phyloP scores from a whole-genome alignment of 1,140 invertebrate species.

The Ceratoteleas bidentatus region DNA sequence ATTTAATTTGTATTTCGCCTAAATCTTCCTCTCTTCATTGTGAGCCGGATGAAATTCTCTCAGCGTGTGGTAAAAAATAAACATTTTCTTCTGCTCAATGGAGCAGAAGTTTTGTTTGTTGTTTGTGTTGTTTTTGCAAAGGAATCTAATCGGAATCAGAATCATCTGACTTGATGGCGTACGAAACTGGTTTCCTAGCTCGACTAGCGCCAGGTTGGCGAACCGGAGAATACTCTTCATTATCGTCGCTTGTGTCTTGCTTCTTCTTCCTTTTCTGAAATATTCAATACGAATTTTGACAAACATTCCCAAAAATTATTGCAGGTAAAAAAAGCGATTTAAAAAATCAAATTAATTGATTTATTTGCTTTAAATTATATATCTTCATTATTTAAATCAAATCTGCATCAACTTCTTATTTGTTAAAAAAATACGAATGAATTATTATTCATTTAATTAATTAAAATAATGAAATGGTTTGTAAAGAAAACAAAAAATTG shows the following conservation, averaged over 20 bases:
- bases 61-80: slow-evolving; percentile 19
- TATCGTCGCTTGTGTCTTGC: slow-evolving; percentile 26
- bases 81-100: slow-evolving; percentile 31
- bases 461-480: no score
- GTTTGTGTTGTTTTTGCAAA: background rate
- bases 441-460: no score
- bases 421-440: no score
- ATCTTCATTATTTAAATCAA: no score
- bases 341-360: no score
- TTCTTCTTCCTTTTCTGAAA: slow-evolving; percentile 56
- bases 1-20: slow-evolving; percentile 10
- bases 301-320: no score
- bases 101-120: slow-evolving; percentile 4
- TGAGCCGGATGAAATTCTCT: slow-evolving; percentile 12
- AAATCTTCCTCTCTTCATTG: background rate
- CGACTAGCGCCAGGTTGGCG: slow-evolving; percentile 28
- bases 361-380: no score
- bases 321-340: no score
- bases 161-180: slow-evolving; percentile 41
- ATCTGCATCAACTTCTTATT: no score
- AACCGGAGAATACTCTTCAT: slow-evolving; percentile 44
- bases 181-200: slow-evolving; percentile 50
- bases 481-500: background rate
- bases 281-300: no score
- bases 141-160: slow-evolving; percentile 43